These are phyloP conservation scores for Eudasyphora cyanicolor DNA, from an alignment of 2,888 invertebrate species.

Conservation along the genomic window DNA sequence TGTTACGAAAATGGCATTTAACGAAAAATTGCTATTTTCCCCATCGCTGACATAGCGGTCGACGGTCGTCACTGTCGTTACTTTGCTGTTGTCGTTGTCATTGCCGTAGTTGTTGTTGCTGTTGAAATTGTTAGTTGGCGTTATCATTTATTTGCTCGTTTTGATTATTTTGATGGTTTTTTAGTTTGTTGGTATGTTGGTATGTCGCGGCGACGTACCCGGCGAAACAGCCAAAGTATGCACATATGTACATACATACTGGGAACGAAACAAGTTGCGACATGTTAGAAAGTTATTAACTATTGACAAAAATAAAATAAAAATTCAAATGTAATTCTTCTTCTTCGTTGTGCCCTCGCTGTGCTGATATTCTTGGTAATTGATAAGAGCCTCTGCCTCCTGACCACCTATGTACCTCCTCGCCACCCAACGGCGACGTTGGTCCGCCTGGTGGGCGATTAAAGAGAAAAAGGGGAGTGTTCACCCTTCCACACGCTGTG, in stretches of 20 bases:
- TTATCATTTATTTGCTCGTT: conserved; percentile 57
- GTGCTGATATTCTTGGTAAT: conserved; percentile 25
- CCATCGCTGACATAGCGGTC: background rate
- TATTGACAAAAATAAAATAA: conserved; percentile 42
- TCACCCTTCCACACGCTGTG: background rate
- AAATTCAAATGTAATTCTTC: conserved; percentile 38
- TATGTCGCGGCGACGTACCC: background rate
- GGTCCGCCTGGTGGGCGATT: conserved; percentile 12
- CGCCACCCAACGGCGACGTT: too few relatives aligned
- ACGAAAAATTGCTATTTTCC: conserved; percentile 10
- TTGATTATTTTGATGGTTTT: conserved; percentile 11
- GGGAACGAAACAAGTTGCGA: conserved; percentile 27
- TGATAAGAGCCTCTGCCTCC: conserved; percentile 38
- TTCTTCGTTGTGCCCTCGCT: conserved; percentile 21
- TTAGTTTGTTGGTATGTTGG: background rate
- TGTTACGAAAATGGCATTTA: conserved; percentile 28
- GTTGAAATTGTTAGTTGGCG: background rate
- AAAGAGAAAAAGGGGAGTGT: conserved; percentile 39
- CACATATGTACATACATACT: too few relatives aligned
- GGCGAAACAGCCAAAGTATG: too few relatives aligned
- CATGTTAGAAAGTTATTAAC: conserved; percentile 57
- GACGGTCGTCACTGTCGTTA: background rate
- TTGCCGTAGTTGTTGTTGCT: background rate
- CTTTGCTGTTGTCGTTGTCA: conserved; percentile 4
- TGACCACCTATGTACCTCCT: background rate